Conservation (phyloP, 2,113 vertebrate species). For the Delphinapterus leucas region DNA sequence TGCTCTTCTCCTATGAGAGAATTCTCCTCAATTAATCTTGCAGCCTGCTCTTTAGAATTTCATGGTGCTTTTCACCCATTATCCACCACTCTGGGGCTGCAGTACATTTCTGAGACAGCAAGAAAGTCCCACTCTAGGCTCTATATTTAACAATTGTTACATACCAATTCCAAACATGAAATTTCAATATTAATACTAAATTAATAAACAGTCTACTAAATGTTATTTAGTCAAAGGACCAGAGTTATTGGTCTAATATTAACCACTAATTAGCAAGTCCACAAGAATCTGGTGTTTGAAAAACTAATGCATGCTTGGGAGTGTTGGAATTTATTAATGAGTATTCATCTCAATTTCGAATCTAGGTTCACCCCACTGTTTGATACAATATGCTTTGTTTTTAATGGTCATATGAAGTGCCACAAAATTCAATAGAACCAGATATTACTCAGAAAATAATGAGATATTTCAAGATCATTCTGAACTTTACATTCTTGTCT, state of each 20-base stretch:
- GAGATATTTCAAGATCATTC: background rate
- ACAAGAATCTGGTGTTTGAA: background rate
- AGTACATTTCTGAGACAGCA: background rate
- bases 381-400: background rate
- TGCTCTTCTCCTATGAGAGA: background rate
- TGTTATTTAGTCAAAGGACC: background rate
- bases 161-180: background rate
- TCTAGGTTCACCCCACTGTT: background rate
- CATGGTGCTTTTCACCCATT: background rate
- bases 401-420: background rate
- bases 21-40: background rate
- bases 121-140: background rate
- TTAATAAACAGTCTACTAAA: background rate
- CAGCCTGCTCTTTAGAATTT: background rate
- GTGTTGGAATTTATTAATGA: background rate
- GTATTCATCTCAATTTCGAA: background rate
- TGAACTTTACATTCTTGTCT: background rate
- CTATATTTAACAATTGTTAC: background rate
- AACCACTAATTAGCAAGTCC: background rate
- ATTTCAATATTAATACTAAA: background rate
- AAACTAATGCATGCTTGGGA: background rate
- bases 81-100: background rate
- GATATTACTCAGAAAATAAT: background rate
- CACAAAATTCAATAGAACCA: background rate
- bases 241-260: background rate